phyloP scores from a whole-genome alignment of 2,113 vertebrate genomes.

The Struthidea cinerea region DNA sequence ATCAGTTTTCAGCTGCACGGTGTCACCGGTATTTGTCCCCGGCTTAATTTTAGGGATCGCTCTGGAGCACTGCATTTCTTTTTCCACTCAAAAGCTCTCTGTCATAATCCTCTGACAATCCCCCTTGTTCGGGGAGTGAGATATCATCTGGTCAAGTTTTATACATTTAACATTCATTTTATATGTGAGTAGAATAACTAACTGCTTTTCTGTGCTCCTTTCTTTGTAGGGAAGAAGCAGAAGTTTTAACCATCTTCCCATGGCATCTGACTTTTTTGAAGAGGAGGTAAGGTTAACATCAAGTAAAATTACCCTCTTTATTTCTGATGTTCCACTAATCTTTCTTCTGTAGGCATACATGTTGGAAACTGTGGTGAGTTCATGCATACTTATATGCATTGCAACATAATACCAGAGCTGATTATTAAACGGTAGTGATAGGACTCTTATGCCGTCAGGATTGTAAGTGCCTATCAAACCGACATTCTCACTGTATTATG shows the following conservation, averaged over 20 bases:
- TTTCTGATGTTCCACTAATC: not conserved
- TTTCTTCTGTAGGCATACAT: not conserved
- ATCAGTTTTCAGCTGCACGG: conserved; percentile 47
- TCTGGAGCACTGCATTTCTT: not conserved
- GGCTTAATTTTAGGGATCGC: not conserved
- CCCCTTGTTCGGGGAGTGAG: not conserved
- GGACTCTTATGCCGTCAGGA: not conserved
- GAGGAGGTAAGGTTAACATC: conserved; percentile 43
- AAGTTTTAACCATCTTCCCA: not conserved
- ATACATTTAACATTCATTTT: not conserved
- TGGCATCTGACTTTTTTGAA: not conserved
- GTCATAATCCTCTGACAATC: not conserved
- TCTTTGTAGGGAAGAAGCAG: not conserved
- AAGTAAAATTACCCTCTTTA: not conserved
- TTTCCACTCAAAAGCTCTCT: not conserved
- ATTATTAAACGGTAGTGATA: not conserved
- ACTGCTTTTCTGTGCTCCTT: not conserved
- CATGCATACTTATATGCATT: not conserved
- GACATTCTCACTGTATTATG: conserved; percentile 11
- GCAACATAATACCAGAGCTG: not conserved
- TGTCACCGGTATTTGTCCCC: not conserved
- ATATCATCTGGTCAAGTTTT: not conserved
- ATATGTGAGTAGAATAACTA: not conserved
- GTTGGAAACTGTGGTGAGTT: not conserved
- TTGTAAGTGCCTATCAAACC: conserved; percentile 2